Base-by-base conservation (phyloP, 2,113 vertebrate genomes). In the Pipa parva region DNA sequence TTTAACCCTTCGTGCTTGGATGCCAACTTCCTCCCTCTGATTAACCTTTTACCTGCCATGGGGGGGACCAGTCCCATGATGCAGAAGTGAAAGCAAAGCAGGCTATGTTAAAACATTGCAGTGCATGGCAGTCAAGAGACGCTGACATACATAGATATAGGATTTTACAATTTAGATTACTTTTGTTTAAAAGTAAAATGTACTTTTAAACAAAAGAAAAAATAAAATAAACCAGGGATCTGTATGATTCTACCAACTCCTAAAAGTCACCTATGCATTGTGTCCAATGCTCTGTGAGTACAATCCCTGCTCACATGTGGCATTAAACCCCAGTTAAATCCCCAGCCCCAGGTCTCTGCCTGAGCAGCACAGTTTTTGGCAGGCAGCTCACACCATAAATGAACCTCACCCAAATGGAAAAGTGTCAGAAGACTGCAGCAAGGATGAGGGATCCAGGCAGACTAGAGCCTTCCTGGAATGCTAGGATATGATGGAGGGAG, bases 401-500 rank as follows among this genome's bases (percentile, higher is more conserved):
- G 57, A 61, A 60, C 66, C 48, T 12, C 65, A 59, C 31, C 56
- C 65, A 60, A 59, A 60, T 59, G 39, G 64, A 37, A 52, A 27
- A 63, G 69, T 31, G 56, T 39, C 24, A 25, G 59, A 29, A 49
- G 24, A 28, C 55, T 55, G 64, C 54, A 60, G 59, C 10, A 17
- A 24, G 46, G 51, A 13, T 70, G 50, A 61, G 3, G 57, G 65
- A 51, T 54, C 4, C 20, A 59, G 57, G 56, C 26, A 27, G 29
- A 10, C 27, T 55, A 71, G 61, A 78, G 77, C 56, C 77, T 79
- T 63, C 48, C 78, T 78, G 83, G 81, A 83, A 79, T 81, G 57
- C 79, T 70, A 77, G 83, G 83, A 39, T 73, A 73, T 73, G 80
- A 74, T 82, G 82, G 83, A 73, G 80, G 67, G 51, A 37, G 65